Evolutionary conservation across 2,797 vertebrate genomes (phyloP), one percentile per base, ranked within the genome.

Genomic region (Linurgus olivaceus): DNA sequence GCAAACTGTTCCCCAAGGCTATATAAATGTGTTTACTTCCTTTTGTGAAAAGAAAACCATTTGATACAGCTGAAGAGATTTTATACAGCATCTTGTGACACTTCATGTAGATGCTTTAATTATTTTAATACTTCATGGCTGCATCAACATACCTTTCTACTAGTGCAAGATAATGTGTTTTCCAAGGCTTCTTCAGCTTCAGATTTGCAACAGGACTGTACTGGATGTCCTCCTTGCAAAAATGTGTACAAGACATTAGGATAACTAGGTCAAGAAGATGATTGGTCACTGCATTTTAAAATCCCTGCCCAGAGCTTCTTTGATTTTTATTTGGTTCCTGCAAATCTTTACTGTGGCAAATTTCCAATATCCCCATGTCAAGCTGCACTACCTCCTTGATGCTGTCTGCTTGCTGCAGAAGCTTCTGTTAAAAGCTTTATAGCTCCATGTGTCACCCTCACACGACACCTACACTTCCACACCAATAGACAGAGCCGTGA

Each of bases 61-160:
- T 52, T 86, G n/a, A 83, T 87, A 78, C 10, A 68, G 23, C 35
- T 86, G 58, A 91, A 93, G 20, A 90, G 23, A 71, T 72, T 87
- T 83, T 83, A 51, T 80, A 62, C n/a, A 58, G 18, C 20, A 35
- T 65, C 70, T 95, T 78, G 29, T 72, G 58, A 83, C 59, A 37
- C 11, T 93, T 88, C 8, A 59, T 86, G 90, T 88, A 70, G 87
- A 86, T 86, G 31, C 33, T 68, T 71, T 85, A 75, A 89, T 93
- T 87, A 79, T 76, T 89, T 73, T 74, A 65, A 55, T 58, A 11
- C 13, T 28, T 75, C 61, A 47, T 73, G 67, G 48, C 57, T 89
- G 57, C 37, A 63, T 67, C 42, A 66, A 38, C 24, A 57, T 28
- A 33, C 11, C 24, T 91, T 42, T 50, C 23, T 86, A 29, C 70